Evolutionary conservation across 1,140 invertebrate genomes (phyloP), one percentile per base, ranked within the genome.

Genomic region (Calephelis nemesis): DNA sequence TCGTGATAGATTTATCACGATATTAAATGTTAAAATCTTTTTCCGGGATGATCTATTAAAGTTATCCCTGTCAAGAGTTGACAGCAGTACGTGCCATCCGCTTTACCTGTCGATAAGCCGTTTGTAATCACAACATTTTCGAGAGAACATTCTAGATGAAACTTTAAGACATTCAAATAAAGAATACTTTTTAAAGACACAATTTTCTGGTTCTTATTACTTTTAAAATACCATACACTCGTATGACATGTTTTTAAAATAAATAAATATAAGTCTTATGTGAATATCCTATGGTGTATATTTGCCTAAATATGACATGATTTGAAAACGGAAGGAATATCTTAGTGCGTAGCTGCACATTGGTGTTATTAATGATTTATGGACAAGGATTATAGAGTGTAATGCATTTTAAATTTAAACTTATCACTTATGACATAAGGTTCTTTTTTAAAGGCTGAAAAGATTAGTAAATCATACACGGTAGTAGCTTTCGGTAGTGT

Each of bases 321-420:
- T 81, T 82, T 71, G 72, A 82, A 78, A 84, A 83, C 88, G 88
- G 88, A 91, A 91, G 86, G 83, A 86, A 85, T 79, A 85, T 84
- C 85, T 84, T 81, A 85, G 83, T 89, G 87, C 89, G 86, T 88
- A 86, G 86, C 84, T 87, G 78, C 88, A 85, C 85, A 85, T 90
- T 91, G 87, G 84, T 88, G 86, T 90, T 90, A 91, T 90, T 90
- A 89, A 91, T 91, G 88, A 91, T 91, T 91, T 88, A 91, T 91
- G 86, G 83, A 83, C 77, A 83, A 84, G 87, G 84, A 88, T 89
- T 87, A 87, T 80, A 45, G 70, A 63, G 67, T n/a, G 15, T 54
- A 65, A 65, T 12, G 77, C 69, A 60, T 71, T 68, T 50, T 30
- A 58, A 52, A 68, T 82, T 87, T 74, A 68, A 68, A 71, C 74